Base-by-base conservation (phyloP, 2,797 vertebrate genomes). In the Xyrichtys novacula region DNA sequence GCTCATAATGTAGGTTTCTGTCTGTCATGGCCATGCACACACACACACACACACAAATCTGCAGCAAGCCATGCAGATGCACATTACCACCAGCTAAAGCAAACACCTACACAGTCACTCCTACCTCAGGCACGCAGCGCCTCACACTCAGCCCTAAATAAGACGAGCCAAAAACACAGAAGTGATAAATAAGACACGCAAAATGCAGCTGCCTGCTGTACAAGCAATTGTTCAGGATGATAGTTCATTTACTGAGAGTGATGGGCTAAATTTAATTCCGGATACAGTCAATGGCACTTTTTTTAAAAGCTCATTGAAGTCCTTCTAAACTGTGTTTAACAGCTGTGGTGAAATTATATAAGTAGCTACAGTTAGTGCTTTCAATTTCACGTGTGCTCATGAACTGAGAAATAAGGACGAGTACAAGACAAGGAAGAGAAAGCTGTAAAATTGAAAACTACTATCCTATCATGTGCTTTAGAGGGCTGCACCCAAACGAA, bases 1-100 rank as follows among this genome's bases (percentile, higher is more conserved):
- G 86, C 76, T 90, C 78, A 84, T 81, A 29, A 54, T 69, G 83
- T 85, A 74, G 86, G 76, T 85, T 76, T 77, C 61, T 70, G 56
- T 79, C 60, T 74, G 56, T 74, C 73, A 52, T 61, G 66, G 54
- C 68, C 71, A 66, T 43, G 53, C 61, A 76, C 58, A 68, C 39
- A 65, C 56, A 48, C 34, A 58, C 38, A 71, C 60, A 26, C 38
- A 60, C 43, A 50, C 8, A 59, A 47, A 74, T 50, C 54, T 66
- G 55, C 31, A 52, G 62, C 65, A 58, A 79, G 44, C 55, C 28
- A 10, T 56, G 73, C 56, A 76, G 59, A 74, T 85, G 56, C 77
- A 81, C 76, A 78, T 77, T 66, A 76, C 53, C 73, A 80, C 48
- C 71, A 66, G 46, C 61, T 50, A 43, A 52, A 74, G 62, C 78